Percentiles rank a stretch among this genome's conserved stretches.
Conservation (phyloP, 2,113 vertebrate species). For the Bettongia penicillata region DNA sequence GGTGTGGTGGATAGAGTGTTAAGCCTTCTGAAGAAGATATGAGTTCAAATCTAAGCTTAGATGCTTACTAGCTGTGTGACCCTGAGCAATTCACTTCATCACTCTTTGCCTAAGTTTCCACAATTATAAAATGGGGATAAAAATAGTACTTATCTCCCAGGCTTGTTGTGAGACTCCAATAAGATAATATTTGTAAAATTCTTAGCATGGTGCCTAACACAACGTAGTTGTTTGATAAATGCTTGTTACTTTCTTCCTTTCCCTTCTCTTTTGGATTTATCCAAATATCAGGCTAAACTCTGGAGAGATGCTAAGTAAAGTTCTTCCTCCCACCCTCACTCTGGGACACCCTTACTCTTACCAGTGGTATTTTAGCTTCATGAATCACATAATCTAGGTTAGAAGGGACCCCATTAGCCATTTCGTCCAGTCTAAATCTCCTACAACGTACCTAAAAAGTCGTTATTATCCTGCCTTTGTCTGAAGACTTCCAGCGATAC, state of each 20-base stretch:
- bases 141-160: no score
- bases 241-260: no score
- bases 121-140: no score
- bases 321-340: background rate
- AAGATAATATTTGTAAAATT: no score
- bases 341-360: background rate
- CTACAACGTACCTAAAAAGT: background rate
- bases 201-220: no score
- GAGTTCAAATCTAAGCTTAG: background rate
- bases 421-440: background rate
- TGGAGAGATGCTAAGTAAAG: background rate
- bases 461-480: no score
- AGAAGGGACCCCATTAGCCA: background rate
- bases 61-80: background rate
- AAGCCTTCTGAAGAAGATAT: background rate
- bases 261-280: background rate
- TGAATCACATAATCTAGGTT: background rate
- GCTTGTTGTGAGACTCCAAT: no score
- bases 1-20: background rate
- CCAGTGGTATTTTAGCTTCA: background rate
- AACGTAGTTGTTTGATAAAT: no score
- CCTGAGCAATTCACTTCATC: background rate
- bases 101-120: no score
- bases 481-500: no score
- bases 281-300: background rate